Conservation (phyloP, 2,888 invertebrate species). For the Heliconius erato region DNA sequence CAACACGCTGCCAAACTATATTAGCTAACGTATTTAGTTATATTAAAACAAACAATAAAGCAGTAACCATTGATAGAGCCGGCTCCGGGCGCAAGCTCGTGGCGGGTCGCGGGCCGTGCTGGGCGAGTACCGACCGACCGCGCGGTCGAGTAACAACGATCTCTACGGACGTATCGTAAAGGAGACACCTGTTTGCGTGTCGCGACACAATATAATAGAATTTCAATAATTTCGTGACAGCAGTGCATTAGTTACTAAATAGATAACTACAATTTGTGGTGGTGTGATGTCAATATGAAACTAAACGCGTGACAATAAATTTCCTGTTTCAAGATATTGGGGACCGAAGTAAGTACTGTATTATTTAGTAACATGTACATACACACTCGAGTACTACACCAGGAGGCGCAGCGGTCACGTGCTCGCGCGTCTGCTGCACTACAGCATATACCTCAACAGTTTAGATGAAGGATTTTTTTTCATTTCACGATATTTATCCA, state of each 20-base stretch:
- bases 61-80: conserved; percentile 46
- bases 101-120: neutral
- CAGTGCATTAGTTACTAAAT: neutral
- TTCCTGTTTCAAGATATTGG: no score
- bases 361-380: no score
- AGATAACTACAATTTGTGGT: neutral
- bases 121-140: neutral
- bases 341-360: neutral
- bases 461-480: no score
- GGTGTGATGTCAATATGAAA: neutral
- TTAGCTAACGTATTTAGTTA: neutral
- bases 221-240: conserved; percentile 21
- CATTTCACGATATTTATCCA: no score
- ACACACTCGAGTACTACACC: neutral
- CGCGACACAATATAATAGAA: conserved; percentile 22
- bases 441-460: no score
- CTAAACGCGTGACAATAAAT: neutral
- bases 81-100: neutral
- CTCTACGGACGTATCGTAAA: conserved; percentile 36
- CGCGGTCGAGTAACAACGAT: conserved; percentile 29
- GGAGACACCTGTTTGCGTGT: conserved; percentile 22
- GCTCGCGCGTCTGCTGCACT: no score
- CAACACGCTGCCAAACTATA: neutral
- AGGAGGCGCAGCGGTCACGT: no score
- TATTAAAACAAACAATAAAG: conserved; percentile 44